Conservation (phyloP, 2,113 vertebrate genomes). For the Cisticola juncidis region DNA sequence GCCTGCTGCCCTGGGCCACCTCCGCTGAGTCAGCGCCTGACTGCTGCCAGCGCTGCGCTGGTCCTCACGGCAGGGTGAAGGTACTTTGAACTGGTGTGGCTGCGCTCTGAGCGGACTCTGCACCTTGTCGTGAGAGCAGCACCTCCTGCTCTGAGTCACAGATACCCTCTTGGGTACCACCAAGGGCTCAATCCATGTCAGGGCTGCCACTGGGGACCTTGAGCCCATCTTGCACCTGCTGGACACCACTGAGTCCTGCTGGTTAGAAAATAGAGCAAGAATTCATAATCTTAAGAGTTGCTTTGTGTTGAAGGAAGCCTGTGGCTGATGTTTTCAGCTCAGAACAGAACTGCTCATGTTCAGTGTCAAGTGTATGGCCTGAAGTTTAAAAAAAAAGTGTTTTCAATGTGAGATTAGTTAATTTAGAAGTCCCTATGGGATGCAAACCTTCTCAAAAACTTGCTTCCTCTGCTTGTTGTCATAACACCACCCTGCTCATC, state of each 20-base stretch:
- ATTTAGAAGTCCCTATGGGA: neutral
- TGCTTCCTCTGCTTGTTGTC: neutral
- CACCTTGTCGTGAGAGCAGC: neutral
- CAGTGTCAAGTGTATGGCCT: neutral
- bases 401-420: neutral
- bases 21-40: neutral
- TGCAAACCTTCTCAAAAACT: neutral
- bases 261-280: neutral
- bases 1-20: neutral
- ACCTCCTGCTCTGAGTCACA: neutral
- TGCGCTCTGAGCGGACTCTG: neutral
- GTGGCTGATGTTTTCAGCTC: neutral
- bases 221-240: neutral
- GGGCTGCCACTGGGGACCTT: neutral
- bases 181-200: neutral
- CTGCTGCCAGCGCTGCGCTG: neutral
- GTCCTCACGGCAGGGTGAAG: neutral
- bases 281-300: neutral
- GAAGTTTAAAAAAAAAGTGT: neutral
- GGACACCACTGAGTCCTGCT: neutral
- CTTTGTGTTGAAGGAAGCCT: neutral
- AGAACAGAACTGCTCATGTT: neutral
- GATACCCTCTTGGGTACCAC: neutral
- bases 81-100: neutral
- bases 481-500: neutral